Evolutionary conservation across 1,140 invertebrate genomes (phyloP).

Genomic region (Arion vulgaris): DNA sequence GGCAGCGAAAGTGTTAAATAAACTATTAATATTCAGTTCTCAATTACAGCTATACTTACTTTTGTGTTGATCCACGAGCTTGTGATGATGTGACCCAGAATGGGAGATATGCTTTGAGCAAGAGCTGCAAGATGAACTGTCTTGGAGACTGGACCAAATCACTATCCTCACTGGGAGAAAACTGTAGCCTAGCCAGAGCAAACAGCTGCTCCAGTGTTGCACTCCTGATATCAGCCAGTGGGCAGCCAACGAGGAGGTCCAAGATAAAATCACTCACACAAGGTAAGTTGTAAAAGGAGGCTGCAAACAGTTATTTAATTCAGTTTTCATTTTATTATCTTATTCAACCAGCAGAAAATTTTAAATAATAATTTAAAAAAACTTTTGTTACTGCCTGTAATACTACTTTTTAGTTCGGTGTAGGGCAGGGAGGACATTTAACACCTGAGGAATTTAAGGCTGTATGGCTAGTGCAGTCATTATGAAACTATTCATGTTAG

Average conservation of each 20-base stretch:
- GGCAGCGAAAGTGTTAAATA: too few relatives aligned
- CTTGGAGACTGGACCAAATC: slow-evolving; percentile 60
- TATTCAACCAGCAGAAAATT: too few relatives aligned
- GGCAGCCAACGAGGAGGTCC: slow-evolving; percentile 75
- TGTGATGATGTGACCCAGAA: slow-evolving; percentile 75
- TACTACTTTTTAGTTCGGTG: too few relatives aligned
- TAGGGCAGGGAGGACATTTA: too few relatives aligned
- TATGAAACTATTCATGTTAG: too few relatives aligned
- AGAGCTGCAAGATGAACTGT: slow-evolving; percentile 72
- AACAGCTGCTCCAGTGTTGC: slow-evolving; percentile 74
- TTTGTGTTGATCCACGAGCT: slow-evolving; percentile 73
- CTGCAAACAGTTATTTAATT: slow-evolving; percentile 51
- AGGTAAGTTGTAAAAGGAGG: slow-evolving; percentile 72
- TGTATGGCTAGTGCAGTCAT: too few relatives aligned
- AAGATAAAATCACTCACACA: slow-evolving; percentile 75
- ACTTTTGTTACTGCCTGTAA: too few relatives aligned
- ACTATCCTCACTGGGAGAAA: slow-evolving; percentile 37
- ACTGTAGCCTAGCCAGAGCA: slow-evolving; percentile 67
- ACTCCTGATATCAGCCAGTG: slow-evolving; percentile 71
- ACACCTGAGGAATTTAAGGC: too few relatives aligned
- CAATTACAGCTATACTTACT: slow-evolving; percentile 51
- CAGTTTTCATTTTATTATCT: too few relatives aligned
- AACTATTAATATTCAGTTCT: too few relatives aligned
- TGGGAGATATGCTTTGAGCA: slow-evolving; percentile 76
- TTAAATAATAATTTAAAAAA: too few relatives aligned